Base-by-base conservation (phyloP, 2,888 invertebrate species). In the Ichneumoninae sp. region DNA sequence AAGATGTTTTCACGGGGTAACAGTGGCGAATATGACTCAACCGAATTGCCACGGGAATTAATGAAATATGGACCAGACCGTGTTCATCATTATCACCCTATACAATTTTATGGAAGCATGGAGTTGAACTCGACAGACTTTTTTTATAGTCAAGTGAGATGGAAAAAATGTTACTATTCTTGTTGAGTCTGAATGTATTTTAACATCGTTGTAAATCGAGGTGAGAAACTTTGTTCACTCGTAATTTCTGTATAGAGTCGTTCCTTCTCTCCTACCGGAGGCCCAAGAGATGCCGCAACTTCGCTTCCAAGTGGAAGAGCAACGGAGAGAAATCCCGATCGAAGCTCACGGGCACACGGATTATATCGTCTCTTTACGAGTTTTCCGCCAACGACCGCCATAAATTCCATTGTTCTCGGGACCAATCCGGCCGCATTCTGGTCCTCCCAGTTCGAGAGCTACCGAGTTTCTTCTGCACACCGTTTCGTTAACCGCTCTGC, bases 401-500 rank as follows among this genome's bases (percentile, higher is more conserved):
- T 87, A 87, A 87, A 87, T 87, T 87, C 87, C 87, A 87, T 87
- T 87, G 87, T 87, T 86, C 82, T 77, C 72, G 44, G 71, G 68
- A 82, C 79, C 81, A 87, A 85, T 86, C 84, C 86, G 80, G 80
- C 81, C 72, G 84, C 85, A 87, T 86, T 85, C 85, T 86, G 86
- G 71, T 50, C 79, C 82, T 80, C 44, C 16, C 13, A 75, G 47
- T 66, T 72, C 52, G 66, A 57, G 68, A 60, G 74, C 75, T 78
- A 44, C 33, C 70, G 71, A 69, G 79, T 74, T 68, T 65, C 19
- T 19, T 30, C 70, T 26, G 44, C 50, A 52, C 71, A 44, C 80
- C 65, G 54, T 74, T 81, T 72, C 74, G 68, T 44, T 70, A n/a
- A 19, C 52, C 33, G 50, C n/a, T 40, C 66, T 68, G 54, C 10